Base-by-base conservation (phyloP, 2,797 vertebrate species). In the Diplodus sargus region DNA sequence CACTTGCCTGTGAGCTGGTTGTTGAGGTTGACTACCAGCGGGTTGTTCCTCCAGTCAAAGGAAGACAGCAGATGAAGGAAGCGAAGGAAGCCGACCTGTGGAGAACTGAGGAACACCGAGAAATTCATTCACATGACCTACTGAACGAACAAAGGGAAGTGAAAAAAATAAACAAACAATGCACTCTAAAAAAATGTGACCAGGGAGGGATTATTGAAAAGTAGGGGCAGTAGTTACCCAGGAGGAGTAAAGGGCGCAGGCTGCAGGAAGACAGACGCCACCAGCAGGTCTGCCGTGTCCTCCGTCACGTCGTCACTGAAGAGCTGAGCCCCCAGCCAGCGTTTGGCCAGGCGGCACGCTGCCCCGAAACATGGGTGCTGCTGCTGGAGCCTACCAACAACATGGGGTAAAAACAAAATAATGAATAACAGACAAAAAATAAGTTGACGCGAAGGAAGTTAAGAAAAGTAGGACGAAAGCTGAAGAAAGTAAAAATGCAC, bases 1-100 rank as follows among this genome's bases (percentile, higher is more conserved):
- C 13, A 43, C 93, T 92, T 92, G 98, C 98, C 97, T 93, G 94
- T 95, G 58, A 99, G 95, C 60, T 96, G 95, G 45, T 76, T 90
- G 30, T 98, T 99, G 64, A 99, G 93, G 92, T 99, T 97, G 75
- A 99, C 94, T 1, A 99, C 89, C 81, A 99, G 94, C 60, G 98
- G 97, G 88, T 89, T 98, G 91, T 97, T 99, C 90, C 95, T 98
- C 98, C 98, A 99, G 91, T 99, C 98, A 85, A 98, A 99, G 43
- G 96, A 95, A 25, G 96, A 95, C 28, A 99, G 90, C 88, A 99
- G 92, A 86, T 93, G 91, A 64, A 99, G 97, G 88, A 99, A 98
- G 42, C 97, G 97, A 58, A 99, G 96, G 89, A 99, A 97, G 34
- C 97, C 98, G 66, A 97, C 97, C 94, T 99, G 97, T 13, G 97